These are phyloP conservation scores for Coptodon rendalli DNA, from an alignment of 2,113 vertebrate genomes.

Conservation along the genomic window DNA sequence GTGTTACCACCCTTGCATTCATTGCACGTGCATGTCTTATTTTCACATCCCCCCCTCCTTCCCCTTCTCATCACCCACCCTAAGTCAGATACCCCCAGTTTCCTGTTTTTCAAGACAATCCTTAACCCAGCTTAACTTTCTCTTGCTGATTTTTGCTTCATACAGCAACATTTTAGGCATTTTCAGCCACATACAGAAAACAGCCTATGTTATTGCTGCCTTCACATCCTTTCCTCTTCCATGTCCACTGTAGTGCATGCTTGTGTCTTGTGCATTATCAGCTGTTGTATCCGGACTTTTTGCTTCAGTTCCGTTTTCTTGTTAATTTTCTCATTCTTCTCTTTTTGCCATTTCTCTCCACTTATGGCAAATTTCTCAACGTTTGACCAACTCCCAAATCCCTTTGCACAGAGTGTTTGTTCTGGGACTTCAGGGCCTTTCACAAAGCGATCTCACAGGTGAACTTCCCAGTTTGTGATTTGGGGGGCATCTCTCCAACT, in stretches of 20 bases:
- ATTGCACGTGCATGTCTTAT: not conserved
- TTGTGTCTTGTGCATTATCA: not conserved
- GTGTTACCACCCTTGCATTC: not conserved
- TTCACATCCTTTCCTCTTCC: not conserved
- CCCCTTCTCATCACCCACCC: not conserved
- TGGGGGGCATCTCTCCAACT: not conserved
- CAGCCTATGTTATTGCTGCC: not conserved
- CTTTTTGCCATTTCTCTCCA: not conserved
- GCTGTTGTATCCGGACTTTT: not conserved
- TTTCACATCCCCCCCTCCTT: not conserved
- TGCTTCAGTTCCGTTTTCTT: not conserved
- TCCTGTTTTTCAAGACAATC: not conserved
- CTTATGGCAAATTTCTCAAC: accelerated
- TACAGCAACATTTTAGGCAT: not conserved
- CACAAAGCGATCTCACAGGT: not conserved
- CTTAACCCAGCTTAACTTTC: not conserved
- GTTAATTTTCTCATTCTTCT: not conserved
- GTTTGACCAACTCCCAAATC: not conserved
- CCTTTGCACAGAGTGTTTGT: not conserved
- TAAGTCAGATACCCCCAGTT: not conserved
- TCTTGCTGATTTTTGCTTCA: not conserved
- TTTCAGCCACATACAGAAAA: not conserved
- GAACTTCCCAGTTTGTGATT: not conserved
- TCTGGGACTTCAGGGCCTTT: not conserved
- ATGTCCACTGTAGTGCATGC: not conserved